A percentile compares a stretch with the other conserved stretches of the same genome.
phyloP scores from a whole-genome alignment of 1,140 invertebrate species.

The Ctenoplectra terminalis region DNA sequence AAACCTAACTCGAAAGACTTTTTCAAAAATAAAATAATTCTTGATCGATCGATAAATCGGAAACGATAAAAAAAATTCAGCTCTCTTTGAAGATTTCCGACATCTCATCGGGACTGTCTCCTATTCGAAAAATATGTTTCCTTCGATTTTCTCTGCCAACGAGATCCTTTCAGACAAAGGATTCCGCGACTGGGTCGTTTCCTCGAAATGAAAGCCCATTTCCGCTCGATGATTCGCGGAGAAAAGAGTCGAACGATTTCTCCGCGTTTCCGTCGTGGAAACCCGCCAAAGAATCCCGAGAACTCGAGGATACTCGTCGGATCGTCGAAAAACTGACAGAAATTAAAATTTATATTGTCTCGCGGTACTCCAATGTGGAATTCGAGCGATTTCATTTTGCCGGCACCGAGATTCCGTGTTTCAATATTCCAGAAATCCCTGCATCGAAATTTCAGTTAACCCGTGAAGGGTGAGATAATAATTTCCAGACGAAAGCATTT shows the following conservation, averaged over 20 bases:
- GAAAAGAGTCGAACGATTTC: constrained; percentile 8
- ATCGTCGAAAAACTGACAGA: neutral
- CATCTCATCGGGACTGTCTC: neutral
- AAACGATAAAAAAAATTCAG: neutral
- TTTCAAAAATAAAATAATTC: too few species aligned
- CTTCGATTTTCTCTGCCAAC: neutral
- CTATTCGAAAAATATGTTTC: constrained; percentile 3
- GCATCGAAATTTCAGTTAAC: neutral
- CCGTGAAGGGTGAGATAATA: neutral
- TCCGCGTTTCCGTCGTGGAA: neutral
- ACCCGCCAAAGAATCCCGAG: neutral
- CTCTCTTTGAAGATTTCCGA: neutral
- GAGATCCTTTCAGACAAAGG: constrained; percentile 24
- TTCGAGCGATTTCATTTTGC: constrained; percentile 15
- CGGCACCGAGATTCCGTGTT: neutral
- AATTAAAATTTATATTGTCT: constrained; percentile 31
- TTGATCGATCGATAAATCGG: too few species aligned
- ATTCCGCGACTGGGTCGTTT: constrained; percentile 9
- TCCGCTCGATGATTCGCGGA: constrained; percentile 3
- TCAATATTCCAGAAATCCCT: neutral
- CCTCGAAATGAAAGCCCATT: constrained; percentile 29
- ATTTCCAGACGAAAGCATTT: too few species aligned
- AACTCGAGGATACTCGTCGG: neutral
- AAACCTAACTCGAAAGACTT: too few species aligned
- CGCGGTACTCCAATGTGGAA: neutral